Conservation (phyloP, 2,888 invertebrate species). For the Microctonus brassicae region DNA sequence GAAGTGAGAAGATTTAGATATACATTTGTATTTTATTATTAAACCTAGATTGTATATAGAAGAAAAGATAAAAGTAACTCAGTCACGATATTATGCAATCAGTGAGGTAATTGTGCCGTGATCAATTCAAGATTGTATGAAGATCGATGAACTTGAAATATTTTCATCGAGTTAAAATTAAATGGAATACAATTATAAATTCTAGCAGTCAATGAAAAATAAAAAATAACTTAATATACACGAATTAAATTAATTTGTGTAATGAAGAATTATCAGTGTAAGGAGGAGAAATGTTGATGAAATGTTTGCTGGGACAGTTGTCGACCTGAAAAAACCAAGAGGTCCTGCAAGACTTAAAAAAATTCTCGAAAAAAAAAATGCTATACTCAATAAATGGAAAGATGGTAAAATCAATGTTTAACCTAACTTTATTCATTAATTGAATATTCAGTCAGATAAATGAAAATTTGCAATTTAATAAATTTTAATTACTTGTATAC, state of each 20-base stretch:
- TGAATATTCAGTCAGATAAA: too few species aligned
- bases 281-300: conserved; percentile 39
- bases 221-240: too few species aligned
- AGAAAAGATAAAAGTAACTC: not conserved
- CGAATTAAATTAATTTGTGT: not conserved
- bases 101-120: not conserved
- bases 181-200: not conserved
- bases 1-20: not conserved
- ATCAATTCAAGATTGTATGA: not conserved
- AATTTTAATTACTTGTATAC: not conserved
- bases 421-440: too few species aligned
- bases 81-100: conserved; percentile 8
- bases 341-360: conserved; percentile 70
- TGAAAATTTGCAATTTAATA: too few species aligned
- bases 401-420: conserved; percentile 67
- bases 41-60: not conserved
- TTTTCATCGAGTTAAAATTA: not conserved
- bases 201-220: not conserved
- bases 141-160: conserved; percentile 27
- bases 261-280: not conserved
- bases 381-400: conserved; percentile 71
- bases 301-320: conserved; percentile 47
- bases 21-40: not conserved
- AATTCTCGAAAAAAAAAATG: conserved; percentile 70
- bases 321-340: conserved; percentile 63